Evolutionary conservation across 2,888 invertebrate genomes (phyloP), one percentile per base, ranked within the genome.

Genomic region (Hoplodrina ambigua): DNA sequence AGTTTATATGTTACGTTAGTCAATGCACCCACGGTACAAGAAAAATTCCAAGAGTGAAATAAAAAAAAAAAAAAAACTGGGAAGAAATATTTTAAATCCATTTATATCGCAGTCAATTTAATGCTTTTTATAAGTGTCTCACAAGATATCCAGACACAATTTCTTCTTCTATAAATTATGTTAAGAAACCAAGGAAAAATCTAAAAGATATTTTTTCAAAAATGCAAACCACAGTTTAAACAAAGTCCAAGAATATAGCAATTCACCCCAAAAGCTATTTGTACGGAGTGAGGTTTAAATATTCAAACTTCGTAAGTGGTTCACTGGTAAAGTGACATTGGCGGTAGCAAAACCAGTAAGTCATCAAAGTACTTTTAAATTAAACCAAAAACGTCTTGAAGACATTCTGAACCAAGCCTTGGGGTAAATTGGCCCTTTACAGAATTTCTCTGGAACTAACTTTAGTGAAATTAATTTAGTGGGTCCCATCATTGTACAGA

Each of bases 401-500:
- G 86, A 82, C 76, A 80, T 81, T 88, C 75, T 85, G 78, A 85
- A 83, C 80, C 82, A 79, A 82, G 83, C 79, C 83, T 86, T 80
- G 81, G 78, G 85, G 82, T 81, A 88, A 90, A 90, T 91, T 90
- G 88, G 87, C 86, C 89, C 86, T 87, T 89, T 85, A 72, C 75
- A 81, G 81, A 89, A 89, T 86, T 89, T 81, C 81, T 85, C 84
- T 80, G 82, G 69, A 91, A 92, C 89, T 89, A 91, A 92, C 87
- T 82, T 92, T 87, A 88, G 86, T 87, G 83, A 91, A 92, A 92
- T 92, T 91, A 92, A 93, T 93, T 92, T 89, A 89, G 88, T 86
- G 85, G 83, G 88, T 81, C 87, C 75, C 86, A 82, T 86, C 87
- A 90, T 91, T 91, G 88, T 89, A 80, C 76, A 83, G 86, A 88